phyloP scores from a whole-genome alignment of 1,140 invertebrate species.

The Phocides pigmalion region DNA sequence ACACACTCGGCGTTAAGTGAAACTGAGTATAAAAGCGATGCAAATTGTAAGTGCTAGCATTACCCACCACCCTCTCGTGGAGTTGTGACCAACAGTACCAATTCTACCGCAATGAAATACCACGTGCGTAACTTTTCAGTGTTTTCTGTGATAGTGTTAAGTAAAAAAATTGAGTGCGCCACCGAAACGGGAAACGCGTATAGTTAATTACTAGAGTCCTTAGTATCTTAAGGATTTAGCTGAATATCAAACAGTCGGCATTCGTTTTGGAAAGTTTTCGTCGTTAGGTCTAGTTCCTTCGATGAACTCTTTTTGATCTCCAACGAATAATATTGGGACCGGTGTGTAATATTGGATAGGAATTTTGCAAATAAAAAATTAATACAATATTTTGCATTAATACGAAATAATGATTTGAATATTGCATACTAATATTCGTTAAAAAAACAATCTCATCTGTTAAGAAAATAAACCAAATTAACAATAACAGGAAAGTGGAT shows the following conservation, averaged over 20 bases:
- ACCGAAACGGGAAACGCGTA: not conserved
- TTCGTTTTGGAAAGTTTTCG: not conserved
- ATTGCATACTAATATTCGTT: no score
- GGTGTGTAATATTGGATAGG: no score
- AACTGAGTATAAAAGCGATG: conserved; percentile 81
- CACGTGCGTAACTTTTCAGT: conserved; percentile 67
- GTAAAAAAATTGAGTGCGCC: conserved; percentile 18
- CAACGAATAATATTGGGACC: no score
- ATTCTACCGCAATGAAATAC: conserved; percentile 67
- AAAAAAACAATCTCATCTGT: no score
- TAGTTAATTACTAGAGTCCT: not conserved
- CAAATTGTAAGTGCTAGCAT: conserved; percentile 74
- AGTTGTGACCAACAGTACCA: conserved; percentile 48
- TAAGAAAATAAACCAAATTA: not conserved
- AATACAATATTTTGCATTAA: no score
- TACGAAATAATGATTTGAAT: no score
- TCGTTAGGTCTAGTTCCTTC: no score
- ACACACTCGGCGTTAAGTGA: conserved; percentile 53
- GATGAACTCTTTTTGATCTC: no score
- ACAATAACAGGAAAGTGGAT: not conserved
- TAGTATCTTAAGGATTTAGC: not conserved
- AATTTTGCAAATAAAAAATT: no score
- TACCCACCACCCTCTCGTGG: conserved; percentile 68
- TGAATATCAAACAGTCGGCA: not conserved
- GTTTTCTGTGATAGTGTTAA: conserved; percentile 49